Percentiles rank a stretch among this genome's conserved stretches.
Evolutionary conservation across 1,140 invertebrate genomes (phyloP).

Genomic region (Fopius arisanus): DNA sequence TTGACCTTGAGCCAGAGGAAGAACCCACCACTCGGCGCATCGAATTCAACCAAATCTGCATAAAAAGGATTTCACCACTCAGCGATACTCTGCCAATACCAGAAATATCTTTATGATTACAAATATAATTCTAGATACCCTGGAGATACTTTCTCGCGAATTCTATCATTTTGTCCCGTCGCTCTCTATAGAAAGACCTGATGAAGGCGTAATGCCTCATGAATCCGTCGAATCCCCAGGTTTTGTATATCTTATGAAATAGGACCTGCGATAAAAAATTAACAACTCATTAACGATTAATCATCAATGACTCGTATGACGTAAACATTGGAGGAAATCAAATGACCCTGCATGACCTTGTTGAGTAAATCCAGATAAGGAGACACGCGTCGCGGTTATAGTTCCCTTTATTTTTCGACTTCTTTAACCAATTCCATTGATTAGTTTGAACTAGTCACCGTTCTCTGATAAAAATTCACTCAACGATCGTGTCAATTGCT

Average conservation of each 20-base stretch:
- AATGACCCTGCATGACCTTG: neutral
- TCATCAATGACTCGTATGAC: neutral
- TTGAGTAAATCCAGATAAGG: slow-evolving; percentile 31
- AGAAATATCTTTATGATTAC: too few relatives aligned
- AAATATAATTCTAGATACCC: slow-evolving; percentile 51
- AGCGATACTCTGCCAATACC: too few relatives aligned
- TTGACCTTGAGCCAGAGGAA: slow-evolving; percentile 80
- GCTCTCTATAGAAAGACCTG: slow-evolving; percentile 71
- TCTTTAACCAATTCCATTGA: neutral
- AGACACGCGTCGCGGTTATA: slow-evolving; percentile 46
- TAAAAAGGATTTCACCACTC: neutral
- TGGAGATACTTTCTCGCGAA: slow-evolving; percentile 71
- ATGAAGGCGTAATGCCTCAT: slow-evolving; percentile 70
- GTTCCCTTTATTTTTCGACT: slow-evolving; percentile 9
- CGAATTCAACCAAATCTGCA: slow-evolving; percentile 73
- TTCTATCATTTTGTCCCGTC: slow-evolving; percentile 70
- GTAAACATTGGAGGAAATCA: slow-evolving; percentile 22
- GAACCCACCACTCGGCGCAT: slow-evolving; percentile 74
- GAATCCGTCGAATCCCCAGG: slow-evolving; percentile 71
- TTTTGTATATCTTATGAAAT: slow-evolving; percentile 69
- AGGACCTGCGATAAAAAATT: slow-evolving; percentile 66
- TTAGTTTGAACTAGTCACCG: neutral
- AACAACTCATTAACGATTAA: slow-evolving; percentile 9
- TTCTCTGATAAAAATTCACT: neutral
- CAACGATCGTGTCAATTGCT: neutral